Evolutionary conservation across 2,888 invertebrate species (phyloP).

Genomic region (Ptychoptera contaminata): DNA sequence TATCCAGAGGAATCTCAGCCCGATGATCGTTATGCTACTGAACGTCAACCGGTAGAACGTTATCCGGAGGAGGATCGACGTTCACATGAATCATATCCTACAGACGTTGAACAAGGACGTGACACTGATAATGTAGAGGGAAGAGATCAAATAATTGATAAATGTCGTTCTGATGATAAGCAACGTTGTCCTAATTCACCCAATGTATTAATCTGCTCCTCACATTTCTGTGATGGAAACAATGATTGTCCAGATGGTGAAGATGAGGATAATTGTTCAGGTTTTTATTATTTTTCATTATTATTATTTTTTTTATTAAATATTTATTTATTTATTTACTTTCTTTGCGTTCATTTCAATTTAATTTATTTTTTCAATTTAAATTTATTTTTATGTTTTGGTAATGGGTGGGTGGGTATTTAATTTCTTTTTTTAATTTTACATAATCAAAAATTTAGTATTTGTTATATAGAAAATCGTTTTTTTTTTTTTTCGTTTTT

Average conservation of each 20-base stretch:
- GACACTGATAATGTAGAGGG: not conserved
- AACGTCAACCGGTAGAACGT: not conserved
- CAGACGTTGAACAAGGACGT: not conserved
- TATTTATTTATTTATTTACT: conserved; percentile 4
- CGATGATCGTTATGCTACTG: not conserved
- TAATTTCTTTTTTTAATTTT: not conserved
- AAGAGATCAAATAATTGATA: conserved; percentile 1
- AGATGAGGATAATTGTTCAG: conserved; percentile 22
- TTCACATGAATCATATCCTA: no score
- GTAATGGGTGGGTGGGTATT: no score
- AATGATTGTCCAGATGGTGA: conserved; percentile 25
- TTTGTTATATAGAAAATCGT: no score
- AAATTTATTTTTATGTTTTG: not conserved
- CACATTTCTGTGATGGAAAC: conserved; percentile 21
- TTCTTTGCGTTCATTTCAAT: not conserved
- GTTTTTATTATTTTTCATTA: conserved; percentile 4
- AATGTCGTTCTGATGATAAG: conserved; percentile 24
- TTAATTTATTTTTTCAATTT: not conserved
- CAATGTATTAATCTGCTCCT: conserved; percentile 20
- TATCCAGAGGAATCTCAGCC: not conserved
- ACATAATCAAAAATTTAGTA: not conserved
- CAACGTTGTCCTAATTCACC: conserved; percentile 17
- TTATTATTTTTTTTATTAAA: conserved; percentile 6
- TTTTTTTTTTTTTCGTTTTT: not conserved
- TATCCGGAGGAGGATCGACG: no score